Evolutionary conservation across 2,113 vertebrate genomes (phyloP).

Genomic region (Nothoprocta pentlandii): DNA sequence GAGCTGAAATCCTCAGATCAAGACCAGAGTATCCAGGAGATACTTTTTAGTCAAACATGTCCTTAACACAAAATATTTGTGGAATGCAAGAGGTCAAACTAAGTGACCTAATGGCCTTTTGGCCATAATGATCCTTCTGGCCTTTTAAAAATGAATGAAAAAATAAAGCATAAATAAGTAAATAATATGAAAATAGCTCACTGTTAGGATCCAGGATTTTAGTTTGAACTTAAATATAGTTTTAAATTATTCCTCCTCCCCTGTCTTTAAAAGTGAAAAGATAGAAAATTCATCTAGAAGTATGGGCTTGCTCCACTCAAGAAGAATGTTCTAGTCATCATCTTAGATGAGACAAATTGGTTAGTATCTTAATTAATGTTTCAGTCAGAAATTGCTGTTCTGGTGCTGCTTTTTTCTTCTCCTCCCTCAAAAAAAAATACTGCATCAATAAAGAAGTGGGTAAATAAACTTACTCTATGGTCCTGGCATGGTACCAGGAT

Average conservation of each 20-base stretch:
- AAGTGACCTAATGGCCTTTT: rapidly evolving
- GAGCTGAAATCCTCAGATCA: background rate
- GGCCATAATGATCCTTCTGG: background rate
- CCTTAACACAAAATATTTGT: background rate
- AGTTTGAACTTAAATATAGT: background rate
- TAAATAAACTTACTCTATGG: background rate
- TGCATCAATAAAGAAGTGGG: background rate
- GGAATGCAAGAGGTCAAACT: background rate
- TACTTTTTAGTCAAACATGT: background rate
- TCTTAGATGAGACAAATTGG: background rate
- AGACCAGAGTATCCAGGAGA: background rate
- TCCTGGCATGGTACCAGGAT: conserved; percentile 51
- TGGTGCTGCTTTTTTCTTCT: background rate
- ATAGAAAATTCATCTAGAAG: background rate
- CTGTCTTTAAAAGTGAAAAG: background rate
- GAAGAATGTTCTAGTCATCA: background rate
- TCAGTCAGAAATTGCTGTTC: background rate
- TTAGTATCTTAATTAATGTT: background rate
- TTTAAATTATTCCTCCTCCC: background rate
- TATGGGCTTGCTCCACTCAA: background rate
- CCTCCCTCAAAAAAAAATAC: background rate
- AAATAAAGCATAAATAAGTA: background rate
- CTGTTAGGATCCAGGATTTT: background rate
- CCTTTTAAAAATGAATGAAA: background rate
- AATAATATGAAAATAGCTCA: background rate